Conservation (phyloP, 2,797 vertebrate species). For the Hozukius guyotensis region DNA sequence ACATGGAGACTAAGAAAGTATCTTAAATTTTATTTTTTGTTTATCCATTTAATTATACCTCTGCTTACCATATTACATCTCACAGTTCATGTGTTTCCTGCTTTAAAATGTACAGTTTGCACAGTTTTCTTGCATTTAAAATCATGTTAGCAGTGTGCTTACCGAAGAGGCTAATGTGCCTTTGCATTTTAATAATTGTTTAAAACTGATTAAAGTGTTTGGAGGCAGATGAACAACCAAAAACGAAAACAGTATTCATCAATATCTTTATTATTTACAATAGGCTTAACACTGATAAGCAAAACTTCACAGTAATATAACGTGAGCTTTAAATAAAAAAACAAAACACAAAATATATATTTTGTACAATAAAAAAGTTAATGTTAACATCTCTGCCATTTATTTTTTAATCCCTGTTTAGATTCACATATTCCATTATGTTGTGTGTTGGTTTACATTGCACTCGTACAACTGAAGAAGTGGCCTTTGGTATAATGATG, state of each 20-base stretch:
- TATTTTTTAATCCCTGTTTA: slow-evolving; percentile 81
- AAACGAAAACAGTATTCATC: slow-evolving; percentile 63
- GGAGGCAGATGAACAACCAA: not conserved
- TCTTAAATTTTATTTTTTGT: not conserved
- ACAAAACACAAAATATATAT: slow-evolving; percentile 92
- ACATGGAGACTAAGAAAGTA: not conserved
- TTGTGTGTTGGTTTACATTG: slow-evolving; percentile 82
- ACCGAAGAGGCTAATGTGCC: rapidly evolving
- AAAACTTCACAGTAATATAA: slow-evolving; percentile 99
- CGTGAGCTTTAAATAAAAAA: slow-evolving; percentile 98
- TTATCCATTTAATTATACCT: not conserved
- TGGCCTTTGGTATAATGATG: slow-evolving; percentile 87
- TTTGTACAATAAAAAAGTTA: slow-evolving; percentile 92
- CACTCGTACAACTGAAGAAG: slow-evolving; percentile 85
- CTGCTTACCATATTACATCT: not conserved
- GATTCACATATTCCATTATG: slow-evolving; percentile 85
- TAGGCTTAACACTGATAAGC: slow-evolving; percentile 98
- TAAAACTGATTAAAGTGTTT: not conserved
- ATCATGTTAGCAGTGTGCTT: not conserved
- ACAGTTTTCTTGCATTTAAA: not conserved
- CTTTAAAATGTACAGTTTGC: not conserved
- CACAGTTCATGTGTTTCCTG: not conserved
- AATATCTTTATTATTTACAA: slow-evolving; percentile 96
- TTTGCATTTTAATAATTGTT: not conserved
- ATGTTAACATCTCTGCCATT: slow-evolving; percentile 84